Evolutionary conservation across 2,888 invertebrate species (phyloP).

Genomic region (Euclidia mi): DNA sequence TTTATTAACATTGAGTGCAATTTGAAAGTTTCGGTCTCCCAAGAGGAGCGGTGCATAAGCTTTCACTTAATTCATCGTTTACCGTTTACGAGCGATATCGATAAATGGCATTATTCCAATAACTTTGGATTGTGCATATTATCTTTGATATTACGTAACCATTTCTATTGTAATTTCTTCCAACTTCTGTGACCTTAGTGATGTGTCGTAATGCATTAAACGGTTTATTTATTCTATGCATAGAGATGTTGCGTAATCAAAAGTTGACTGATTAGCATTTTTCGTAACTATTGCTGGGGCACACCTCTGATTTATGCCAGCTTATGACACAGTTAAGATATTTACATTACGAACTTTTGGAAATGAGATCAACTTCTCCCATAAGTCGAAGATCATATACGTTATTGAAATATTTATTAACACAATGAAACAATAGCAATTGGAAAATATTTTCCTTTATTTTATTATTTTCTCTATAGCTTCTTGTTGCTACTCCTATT

Average conservation of each 20-base stretch:
- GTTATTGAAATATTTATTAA: too few species aligned
- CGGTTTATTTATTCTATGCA: constrained; percentile 41
- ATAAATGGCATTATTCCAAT: constrained; percentile 20
- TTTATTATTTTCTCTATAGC: too few species aligned
- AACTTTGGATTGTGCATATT: constrained; percentile 7
- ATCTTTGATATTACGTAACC: constrained; percentile 29
- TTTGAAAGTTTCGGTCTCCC: constrained; percentile 28
- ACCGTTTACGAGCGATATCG: constrained; percentile 9
- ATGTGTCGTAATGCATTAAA: constrained; percentile 45
- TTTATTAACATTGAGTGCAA: constrained; percentile 25
- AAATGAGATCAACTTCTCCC: constrained; percentile 40
- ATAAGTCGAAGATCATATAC: constrained; percentile 15
- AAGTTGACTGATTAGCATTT: constrained; percentile 53
- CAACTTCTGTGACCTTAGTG: constrained; percentile 52
- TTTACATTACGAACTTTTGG: constrained; percentile 26
- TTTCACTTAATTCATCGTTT: constrained; percentile 31
- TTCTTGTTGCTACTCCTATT: constrained; percentile 6
- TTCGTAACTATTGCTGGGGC: constrained; percentile 47
- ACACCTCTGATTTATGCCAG: constrained; percentile 37
- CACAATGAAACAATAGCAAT: constrained; percentile 21
- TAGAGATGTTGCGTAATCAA: constrained; percentile 38
- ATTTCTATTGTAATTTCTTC: constrained; percentile 35
- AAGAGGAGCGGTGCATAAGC: constrained; percentile 26
- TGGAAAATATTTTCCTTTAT: too few species aligned
- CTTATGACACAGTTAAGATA: constrained; percentile 49